Conservation (phyloP, 2,888 invertebrate genomes). For the Pterostichus madidus region DNA sequence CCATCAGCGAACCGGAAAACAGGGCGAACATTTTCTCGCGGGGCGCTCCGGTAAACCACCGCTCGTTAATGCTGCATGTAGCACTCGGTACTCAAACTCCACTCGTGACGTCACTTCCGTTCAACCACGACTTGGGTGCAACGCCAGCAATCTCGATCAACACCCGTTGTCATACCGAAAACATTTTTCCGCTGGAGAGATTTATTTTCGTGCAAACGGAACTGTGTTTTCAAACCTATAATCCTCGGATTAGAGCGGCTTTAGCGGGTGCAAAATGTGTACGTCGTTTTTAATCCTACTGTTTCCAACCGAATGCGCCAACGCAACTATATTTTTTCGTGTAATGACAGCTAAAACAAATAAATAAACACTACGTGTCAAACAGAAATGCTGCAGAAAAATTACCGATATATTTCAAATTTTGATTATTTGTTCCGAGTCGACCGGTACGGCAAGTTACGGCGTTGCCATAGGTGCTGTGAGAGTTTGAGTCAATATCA, state of each 20-base stretch:
- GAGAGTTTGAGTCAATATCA: constrained; percentile 30
- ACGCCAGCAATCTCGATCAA: not conserved
- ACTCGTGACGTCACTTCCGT: not conserved
- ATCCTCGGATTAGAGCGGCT: constrained; percentile 66
- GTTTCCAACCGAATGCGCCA: constrained; percentile 65
- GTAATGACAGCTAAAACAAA: constrained; percentile 67
- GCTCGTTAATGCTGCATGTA: constrained; percentile 52
- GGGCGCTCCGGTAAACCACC: constrained; percentile 7
- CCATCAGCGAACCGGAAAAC: constrained; percentile 65
- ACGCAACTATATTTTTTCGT: constrained; percentile 66
- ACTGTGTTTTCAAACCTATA: constrained; percentile 67
- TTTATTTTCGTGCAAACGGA: constrained; percentile 66
- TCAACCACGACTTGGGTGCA: not conserved
- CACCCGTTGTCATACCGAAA: constrained; percentile 55
- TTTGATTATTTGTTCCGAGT: constrained; percentile 62
- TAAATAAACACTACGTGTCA: constrained; percentile 65
- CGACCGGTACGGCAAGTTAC: constrained; percentile 33
- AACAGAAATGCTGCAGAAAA: constrained; percentile 65
- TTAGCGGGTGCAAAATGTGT: constrained; percentile 67
- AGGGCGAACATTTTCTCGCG: constrained; percentile 60
- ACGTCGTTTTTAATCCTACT: constrained; percentile 66
- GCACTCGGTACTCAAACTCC: not conserved
- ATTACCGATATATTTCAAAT: constrained; percentile 67
- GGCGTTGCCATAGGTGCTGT: constrained; percentile 9
- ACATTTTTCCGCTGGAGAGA: constrained; percentile 62